Evolutionary conservation across 2,888 invertebrate genomes (phyloP).

Genomic region (Agrochola macilenta): DNA sequence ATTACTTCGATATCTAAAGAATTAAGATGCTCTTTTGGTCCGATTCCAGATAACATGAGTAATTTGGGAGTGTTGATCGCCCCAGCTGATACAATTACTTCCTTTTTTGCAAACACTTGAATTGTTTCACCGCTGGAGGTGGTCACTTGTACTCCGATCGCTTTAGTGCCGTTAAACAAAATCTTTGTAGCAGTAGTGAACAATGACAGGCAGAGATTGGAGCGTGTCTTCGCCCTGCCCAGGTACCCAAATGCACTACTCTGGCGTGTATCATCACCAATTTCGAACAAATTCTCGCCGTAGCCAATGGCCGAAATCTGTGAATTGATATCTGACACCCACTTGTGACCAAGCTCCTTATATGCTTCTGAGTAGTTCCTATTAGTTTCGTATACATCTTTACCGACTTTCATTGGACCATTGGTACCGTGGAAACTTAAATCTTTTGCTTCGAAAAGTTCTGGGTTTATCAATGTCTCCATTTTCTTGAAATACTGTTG

Average conservation of each 20-base stretch:
- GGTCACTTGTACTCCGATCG: conserved; percentile 29
- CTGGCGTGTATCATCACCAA: conserved; percentile 19
- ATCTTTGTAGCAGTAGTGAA: conserved; percentile 31
- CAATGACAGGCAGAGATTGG: conserved; percentile 23
- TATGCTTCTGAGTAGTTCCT: conserved; percentile 29
- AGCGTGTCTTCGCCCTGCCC: background rate
- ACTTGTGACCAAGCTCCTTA: conserved; percentile 29
- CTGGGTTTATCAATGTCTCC: conserved; percentile 15
- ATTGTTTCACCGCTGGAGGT: conserved; percentile 19
- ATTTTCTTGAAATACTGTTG: conserved; percentile 33
- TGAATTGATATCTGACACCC: conserved; percentile 27
- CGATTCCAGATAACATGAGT: conserved; percentile 64
- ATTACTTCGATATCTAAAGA: conserved; percentile 57
- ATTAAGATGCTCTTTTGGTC: conserved; percentile 56
- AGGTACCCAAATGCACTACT: conserved; percentile 28
- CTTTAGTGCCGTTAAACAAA: conserved; percentile 9
- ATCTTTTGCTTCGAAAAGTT: conserved; percentile 3
- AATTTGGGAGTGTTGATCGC: conserved; percentile 61
- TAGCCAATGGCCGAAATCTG: conserved; percentile 20
- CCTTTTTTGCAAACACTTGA: conserved; percentile 26
- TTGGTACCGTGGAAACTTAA: conserved; percentile 17
- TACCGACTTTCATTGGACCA: conserved; percentile 26
- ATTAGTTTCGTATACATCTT: conserved; percentile 11
- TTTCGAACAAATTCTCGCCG: conserved; percentile 32
- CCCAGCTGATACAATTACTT: conserved; percentile 54